Conservation (phyloP, 2,113 vertebrate species). For the Columbina picui region DNA sequence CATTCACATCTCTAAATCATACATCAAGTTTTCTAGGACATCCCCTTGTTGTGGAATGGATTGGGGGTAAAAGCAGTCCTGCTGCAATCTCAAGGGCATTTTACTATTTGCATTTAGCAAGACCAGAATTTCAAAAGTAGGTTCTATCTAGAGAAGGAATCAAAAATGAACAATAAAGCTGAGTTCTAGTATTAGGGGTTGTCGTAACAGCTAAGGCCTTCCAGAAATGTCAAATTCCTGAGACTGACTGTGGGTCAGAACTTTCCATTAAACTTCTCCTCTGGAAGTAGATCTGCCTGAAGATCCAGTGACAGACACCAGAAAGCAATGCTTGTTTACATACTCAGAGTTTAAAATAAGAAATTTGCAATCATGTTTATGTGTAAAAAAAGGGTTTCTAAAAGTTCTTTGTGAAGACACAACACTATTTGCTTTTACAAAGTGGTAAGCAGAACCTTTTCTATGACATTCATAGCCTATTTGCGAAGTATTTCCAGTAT, state of each 20-base stretch:
- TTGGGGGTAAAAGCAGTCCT: not conserved
- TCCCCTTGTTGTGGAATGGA: not conserved
- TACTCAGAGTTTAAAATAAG: slow-evolving; percentile 38
- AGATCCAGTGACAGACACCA: slow-evolving; percentile 38
- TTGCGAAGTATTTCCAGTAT: slow-evolving; percentile 39
- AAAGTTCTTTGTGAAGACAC: not conserved
- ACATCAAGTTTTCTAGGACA: not conserved
- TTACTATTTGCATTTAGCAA: not conserved
- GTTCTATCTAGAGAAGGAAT: not conserved
- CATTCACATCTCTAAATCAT: not conserved
- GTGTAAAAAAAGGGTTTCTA: not conserved
- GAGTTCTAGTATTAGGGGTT: not conserved
- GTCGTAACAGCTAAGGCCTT: not conserved
- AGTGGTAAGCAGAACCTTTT: not conserved
- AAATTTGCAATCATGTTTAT: not conserved
- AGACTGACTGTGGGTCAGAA: slow-evolving; percentile 24
- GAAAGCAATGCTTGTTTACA: slow-evolving; percentile 31
- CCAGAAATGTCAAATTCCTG: slow-evolving; percentile 49
- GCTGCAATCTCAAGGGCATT: not conserved
- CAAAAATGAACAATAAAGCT: not conserved
- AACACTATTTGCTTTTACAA: not conserved
- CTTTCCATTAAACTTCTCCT: slow-evolving; percentile 40
- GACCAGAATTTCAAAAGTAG: not conserved
- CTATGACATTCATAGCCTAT: not conserved
- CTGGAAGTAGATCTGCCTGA: slow-evolving; percentile 16